These are phyloP conservation scores for Hydraecia micacea DNA, from an alignment of 2,888 invertebrate genomes.

Conservation along the genomic window DNA sequence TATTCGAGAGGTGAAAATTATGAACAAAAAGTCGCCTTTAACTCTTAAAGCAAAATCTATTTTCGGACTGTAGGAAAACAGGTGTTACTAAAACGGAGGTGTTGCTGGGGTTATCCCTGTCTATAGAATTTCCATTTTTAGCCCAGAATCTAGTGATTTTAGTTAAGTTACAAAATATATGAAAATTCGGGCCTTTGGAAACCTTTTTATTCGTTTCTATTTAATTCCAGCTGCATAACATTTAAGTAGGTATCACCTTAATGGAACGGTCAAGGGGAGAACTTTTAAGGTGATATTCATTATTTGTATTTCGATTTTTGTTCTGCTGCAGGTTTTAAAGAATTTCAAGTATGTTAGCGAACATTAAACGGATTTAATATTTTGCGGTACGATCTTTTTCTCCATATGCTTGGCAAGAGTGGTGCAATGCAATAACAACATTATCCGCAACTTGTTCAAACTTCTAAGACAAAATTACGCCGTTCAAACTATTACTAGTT, in stretches of 20 bases:
- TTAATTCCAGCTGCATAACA: not conserved
- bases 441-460: slow-evolving; percentile 38
- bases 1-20: not conserved
- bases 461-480: slow-evolving; percentile 42
- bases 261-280: slow-evolving; percentile 11
- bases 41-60: slow-evolving; percentile 9
- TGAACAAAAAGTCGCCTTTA: not conserved
- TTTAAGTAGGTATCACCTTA: slow-evolving; percentile 8
- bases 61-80: slow-evolving; percentile 9
- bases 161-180: not conserved
- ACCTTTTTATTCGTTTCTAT: slow-evolving; percentile 2
- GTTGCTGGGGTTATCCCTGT: slow-evolving; percentile 1
- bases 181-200: not conserved
- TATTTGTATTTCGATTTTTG: slow-evolving; percentile 25
- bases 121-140: slow-evolving; percentile 8
- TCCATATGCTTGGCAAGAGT: slow-evolving; percentile 20
- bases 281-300: slow-evolving; percentile 11
- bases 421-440: slow-evolving; percentile 26
- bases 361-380: slow-evolving; percentile 22
- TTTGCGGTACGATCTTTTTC: slow-evolving; percentile 13
- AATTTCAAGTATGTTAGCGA: slow-evolving; percentile 5
- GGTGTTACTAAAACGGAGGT: slow-evolving; percentile 4
- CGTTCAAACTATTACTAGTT: slow-evolving; percentile 41
- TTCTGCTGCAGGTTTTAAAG: slow-evolving; percentile 9
- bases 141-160: slow-evolving; percentile 7